Conservation (phyloP, 2,888 invertebrate genomes). For the Lepidocyrtoides sp. region DNA sequence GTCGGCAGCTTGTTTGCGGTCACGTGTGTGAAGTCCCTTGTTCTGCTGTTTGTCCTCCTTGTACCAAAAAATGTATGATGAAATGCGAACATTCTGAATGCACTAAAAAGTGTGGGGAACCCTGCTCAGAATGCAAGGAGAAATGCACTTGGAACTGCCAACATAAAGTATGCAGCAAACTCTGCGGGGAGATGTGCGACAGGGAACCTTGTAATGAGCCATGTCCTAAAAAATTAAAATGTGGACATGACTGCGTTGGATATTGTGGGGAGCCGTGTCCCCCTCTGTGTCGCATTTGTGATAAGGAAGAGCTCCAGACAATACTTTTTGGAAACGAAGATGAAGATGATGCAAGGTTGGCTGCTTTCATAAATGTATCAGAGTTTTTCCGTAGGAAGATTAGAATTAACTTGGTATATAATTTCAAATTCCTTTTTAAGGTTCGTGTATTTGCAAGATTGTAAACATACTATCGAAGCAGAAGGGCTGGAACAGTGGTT, state of each 20-base stretch:
- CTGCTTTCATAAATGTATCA: too few relatives aligned
- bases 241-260: slow-evolving; percentile 88
- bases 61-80: slow-evolving; percentile 82
- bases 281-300: slow-evolving; percentile 89
- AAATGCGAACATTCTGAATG: slow-evolving; percentile 84
- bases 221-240: slow-evolving; percentile 86
- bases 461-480: slow-evolving; percentile 86
- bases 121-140: slow-evolving; percentile 78
- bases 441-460: slow-evolving; percentile 86
- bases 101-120: slow-evolving; percentile 78
- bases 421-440: too few relatives aligned
- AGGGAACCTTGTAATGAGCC: slow-evolving; percentile 86
- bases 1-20: slow-evolving; percentile 89
- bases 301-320: slow-evolving; percentile 86
- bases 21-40: slow-evolving; percentile 87
- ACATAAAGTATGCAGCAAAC: slow-evolving; percentile 48
- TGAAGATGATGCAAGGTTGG: slow-evolving; percentile 80
- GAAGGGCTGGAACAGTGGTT: slow-evolving; percentile 86
- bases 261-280: slow-evolving; percentile 92
- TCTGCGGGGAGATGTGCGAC: slow-evolving; percentile 86
- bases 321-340: slow-evolving; percentile 81
- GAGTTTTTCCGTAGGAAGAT: too few relatives aligned
- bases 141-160: slow-evolving; percentile 61
- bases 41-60: slow-evolving; percentile 86
- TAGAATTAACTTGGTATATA: too few relatives aligned